Evolutionary conservation across 2,888 invertebrate genomes (phyloP), one percentile per base, ranked within the genome.

Genomic region (Nasonovia ribisnigri): DNA sequence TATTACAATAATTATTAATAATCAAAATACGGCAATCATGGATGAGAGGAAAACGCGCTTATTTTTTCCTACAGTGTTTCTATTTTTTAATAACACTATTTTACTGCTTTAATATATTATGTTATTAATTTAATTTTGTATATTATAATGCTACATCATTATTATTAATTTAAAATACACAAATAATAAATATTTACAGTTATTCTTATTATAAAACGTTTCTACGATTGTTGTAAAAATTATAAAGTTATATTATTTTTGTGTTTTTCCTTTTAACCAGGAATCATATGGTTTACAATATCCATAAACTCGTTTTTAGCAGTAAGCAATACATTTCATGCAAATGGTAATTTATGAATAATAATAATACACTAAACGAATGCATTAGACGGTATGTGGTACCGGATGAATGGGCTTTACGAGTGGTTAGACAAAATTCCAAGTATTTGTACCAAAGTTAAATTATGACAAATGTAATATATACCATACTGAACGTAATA

Each of bases 331-430:
- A 77, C 20, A 77, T 77, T 77, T 77, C 20, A 36, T 20, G 36
- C 20, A 8, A 77, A 77, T 20, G 20, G 36, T 77, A 77, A 77
- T 77, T 77, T 77, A 77, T 77, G 77, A 77, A 77, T 36, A 77
- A 77, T 77, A 77, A 77, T 77, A 77, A 36, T 77, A 77, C 36
- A 77, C 77, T 77, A 77, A 77, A 77, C 77, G 36, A 77, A 77
- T 36, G 20, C 20, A 77, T 36, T 77, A 77, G 20, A 77, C 8
- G 36, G 77, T 36, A 77, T 77, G 36, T 3, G 77, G 36, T 77
- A 36, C 36, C 36, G 77, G 77, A 20, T 20, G 77, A 77, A 77
- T 77, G 77, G 77, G 36, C 77, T 77, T 77, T 77, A 77, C 77
- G 77, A 77, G 77, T 77, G 77, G 77, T 36, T 77, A 77, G 77